Evolutionary conservation across 2,888 invertebrate genomes (phyloP), one percentile per base, ranked within the genome.

Genomic region (Hylaea fasciaria): DNA sequence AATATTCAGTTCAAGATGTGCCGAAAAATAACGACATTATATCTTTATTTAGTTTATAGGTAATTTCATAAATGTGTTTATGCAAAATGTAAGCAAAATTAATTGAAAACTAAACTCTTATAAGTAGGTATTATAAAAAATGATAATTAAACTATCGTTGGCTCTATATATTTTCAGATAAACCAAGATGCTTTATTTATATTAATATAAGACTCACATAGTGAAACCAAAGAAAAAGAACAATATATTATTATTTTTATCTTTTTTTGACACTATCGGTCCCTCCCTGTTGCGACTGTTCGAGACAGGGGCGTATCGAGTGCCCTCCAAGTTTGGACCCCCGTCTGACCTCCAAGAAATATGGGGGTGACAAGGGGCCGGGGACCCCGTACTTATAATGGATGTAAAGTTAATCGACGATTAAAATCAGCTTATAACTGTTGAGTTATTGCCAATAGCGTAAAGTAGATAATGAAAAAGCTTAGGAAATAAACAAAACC

Each of bases 241-340:
- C 86, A 83, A 88, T 92, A 87, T 85, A 91, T n/a, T 92, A 86
- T 88, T 88, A 86, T 86, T 91, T 91, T 92, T 92, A 92, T 92
- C 91, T 92, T 92, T 88, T 89, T 91, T 86, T 92, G 92, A 92
- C 92, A 90, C 87, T 92, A 92, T 92, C 92, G 79, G 81, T 68
- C 83, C 88, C 89, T 83, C 87, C 86, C 82, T 78, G 74, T 73
- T 78, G 77, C 72, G 85, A 80, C 80, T 88, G 89, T 76, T 80
- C 53, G 80, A 77, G 88, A 87, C 89, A 88, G 87, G 89, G 90
- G 90, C 84, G 89, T 83, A 85, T 86, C 81, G 83, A 88, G 85
- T 82, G 87, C 85, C 85, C 81, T 89, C 89, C 83, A 80, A 83
- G 79, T 73, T 78, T 71, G 72, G 77, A 78, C 75, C 83, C 86